Conservation (phyloP, 2,888 invertebrate genomes). For the Alloplasta piceator region DNA sequence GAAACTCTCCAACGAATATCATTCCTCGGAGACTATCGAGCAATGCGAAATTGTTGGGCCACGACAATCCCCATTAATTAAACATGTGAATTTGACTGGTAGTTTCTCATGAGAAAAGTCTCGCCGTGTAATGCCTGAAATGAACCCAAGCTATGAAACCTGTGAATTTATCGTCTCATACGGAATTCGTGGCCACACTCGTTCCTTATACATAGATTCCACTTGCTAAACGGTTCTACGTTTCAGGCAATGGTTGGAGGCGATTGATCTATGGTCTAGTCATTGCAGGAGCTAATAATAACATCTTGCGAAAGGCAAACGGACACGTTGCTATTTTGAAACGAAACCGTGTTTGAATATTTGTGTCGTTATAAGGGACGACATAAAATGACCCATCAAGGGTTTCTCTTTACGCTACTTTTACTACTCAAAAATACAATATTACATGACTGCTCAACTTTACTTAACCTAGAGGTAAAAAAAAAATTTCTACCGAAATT, state of each 20-base stretch:
- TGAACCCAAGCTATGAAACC: slow-evolving; percentile 19
- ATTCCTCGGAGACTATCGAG: slow-evolving; percentile 30
- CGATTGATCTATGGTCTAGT: slow-evolving; percentile 17
- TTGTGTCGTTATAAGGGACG: too few relatives aligned
- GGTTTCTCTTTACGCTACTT: too few relatives aligned
- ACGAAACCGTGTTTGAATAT: background rate
- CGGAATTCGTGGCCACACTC: slow-evolving; percentile 30
- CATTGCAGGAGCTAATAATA: slow-evolving; percentile 7
- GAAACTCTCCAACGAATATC: slow-evolving; percentile 5
- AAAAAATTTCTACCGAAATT: too few relatives aligned
- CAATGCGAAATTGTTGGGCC: slow-evolving; percentile 14
- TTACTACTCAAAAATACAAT: too few relatives aligned
- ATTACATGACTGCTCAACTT: too few relatives aligned
- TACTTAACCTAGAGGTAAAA: too few relatives aligned
- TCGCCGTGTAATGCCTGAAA: background rate
- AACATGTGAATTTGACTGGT: slow-evolving; percentile 11
- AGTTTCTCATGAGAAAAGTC: slow-evolving; percentile 28
- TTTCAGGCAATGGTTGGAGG: background rate
- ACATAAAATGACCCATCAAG: too few relatives aligned
- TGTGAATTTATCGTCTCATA: slow-evolving; percentile 47
- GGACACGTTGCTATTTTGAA: background rate
- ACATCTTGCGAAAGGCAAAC: background rate
- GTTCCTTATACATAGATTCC: slow-evolving; percentile 23
- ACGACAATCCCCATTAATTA: slow-evolving; percentile 31
- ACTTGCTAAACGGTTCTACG: background rate